A percentile compares a stretch with the other conserved stretches of the same genome.
phyloP scores from a whole-genome alignment of 2,797 vertebrate species.

The Heterohyrax brucei region DNA sequence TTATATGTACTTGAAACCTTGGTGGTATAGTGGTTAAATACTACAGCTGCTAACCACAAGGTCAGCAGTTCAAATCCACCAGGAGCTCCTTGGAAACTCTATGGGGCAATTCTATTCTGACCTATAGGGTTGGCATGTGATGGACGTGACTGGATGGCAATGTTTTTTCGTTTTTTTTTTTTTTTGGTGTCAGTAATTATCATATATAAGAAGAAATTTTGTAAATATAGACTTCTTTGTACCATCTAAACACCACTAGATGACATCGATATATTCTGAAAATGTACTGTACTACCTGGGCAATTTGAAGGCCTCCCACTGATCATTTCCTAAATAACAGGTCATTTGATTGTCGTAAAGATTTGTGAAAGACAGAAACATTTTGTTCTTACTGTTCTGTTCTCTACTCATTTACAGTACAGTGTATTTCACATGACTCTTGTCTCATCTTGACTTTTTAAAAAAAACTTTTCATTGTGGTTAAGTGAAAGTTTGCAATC shows the following conservation, averaged over 20 bases:
- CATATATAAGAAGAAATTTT: not conserved
- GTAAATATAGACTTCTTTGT: constrained; percentile 26
- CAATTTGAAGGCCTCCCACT: not conserved
- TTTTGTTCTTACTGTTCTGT: not conserved
- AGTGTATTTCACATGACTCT: not conserved
- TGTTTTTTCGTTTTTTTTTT: no score
- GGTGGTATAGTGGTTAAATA: not conserved
- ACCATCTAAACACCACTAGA: not conserved
- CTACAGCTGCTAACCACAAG: no score
- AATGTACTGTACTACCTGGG: not conserved
- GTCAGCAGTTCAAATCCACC: no score
- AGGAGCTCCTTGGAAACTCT: no score
- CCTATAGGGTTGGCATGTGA: no score
- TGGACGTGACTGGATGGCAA: no score
- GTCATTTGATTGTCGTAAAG: constrained; percentile 41
- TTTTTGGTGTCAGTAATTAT: constrained; percentile 1
- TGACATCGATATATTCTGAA: constrained; percentile 21
- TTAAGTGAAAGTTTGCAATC: no score
- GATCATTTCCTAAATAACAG: constrained; percentile 31
- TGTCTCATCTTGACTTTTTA: not conserved
- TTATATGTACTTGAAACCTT: not conserved
- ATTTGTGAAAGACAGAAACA: not conserved
- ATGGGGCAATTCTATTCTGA: no score
- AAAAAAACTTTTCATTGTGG: not conserved
- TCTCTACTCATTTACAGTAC: not conserved